These are phyloP conservation scores for Pelecanus crispus DNA, from an alignment of 2,113 vertebrate species.

Conservation along the genomic window DNA sequence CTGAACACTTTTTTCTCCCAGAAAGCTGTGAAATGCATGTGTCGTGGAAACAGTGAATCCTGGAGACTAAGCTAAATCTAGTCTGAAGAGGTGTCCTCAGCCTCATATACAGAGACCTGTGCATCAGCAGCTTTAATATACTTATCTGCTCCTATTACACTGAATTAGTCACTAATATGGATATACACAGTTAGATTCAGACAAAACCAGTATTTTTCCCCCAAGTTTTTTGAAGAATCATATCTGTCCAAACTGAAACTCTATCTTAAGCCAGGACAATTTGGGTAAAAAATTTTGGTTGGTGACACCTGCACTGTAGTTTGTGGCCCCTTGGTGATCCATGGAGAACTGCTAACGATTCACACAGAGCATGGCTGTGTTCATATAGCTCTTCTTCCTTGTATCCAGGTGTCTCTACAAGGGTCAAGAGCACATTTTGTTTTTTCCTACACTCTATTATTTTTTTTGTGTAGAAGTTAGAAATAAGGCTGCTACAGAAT, in stretches of 20 bases:
- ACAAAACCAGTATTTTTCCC: background rate
- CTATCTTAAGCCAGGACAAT: background rate
- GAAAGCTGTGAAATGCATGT: background rate
- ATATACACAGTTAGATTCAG: background rate
- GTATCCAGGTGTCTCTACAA: background rate
- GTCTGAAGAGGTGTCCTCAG: background rate
- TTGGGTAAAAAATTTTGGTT: background rate
- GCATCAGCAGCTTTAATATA: background rate
- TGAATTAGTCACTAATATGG: background rate
- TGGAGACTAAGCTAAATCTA: background rate
- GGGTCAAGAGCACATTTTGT: background rate
- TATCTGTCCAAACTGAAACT: background rate
- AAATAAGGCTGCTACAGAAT: background rate
- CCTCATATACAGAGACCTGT: background rate
- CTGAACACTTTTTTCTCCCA: background rate
- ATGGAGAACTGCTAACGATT: background rate
- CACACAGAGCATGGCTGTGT: background rate
- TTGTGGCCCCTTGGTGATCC: background rate
- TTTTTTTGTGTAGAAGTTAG: background rate
- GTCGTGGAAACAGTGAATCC: background rate
- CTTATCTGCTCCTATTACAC: background rate
- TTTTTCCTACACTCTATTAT: background rate
- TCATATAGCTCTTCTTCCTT: background rate
- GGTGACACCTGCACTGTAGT: background rate
- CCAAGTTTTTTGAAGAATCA: background rate